These are phyloP conservation scores for Anguilla megastoma DNA, from an alignment of 2,797 vertebrate species.

Conservation along the genomic window DNA sequence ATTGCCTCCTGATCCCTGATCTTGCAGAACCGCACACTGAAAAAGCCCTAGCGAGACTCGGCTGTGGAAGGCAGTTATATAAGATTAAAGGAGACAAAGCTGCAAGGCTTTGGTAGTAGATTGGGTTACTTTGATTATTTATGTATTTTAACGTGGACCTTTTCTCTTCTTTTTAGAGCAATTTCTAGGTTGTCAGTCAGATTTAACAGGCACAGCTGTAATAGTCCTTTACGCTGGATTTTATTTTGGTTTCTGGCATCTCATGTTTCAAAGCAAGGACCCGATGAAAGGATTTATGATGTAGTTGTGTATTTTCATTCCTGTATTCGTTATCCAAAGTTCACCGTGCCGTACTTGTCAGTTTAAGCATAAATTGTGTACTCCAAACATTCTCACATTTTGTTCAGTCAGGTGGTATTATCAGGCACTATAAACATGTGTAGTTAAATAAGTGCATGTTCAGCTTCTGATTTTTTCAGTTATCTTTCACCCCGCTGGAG, in stretches of 20 bases:
- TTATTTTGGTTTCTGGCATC: background rate
- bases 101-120: conserved; percentile 41
- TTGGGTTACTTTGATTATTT: conserved; percentile 49
- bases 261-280: background rate
- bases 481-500: background rate
- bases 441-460: background rate
- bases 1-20: conserved; percentile 13
- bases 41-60: conserved; percentile 16
- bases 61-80: background rate
- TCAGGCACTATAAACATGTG: background rate
- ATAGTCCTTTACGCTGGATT: background rate
- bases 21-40: background rate
- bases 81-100: conserved; percentile 20
- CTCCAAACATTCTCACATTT: background rate
- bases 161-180: background rate
- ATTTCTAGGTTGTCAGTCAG: background rate
- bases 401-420: background rate
- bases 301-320: background rate
- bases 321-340: background rate
- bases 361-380: background rate
- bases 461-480: background rate
- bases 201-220: background rate
- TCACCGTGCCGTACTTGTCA: background rate
- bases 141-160: background rate
- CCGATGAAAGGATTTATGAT: background rate